Conservation (phyloP, 2,797 vertebrate species). For the Poeciliopsis gracilis region DNA sequence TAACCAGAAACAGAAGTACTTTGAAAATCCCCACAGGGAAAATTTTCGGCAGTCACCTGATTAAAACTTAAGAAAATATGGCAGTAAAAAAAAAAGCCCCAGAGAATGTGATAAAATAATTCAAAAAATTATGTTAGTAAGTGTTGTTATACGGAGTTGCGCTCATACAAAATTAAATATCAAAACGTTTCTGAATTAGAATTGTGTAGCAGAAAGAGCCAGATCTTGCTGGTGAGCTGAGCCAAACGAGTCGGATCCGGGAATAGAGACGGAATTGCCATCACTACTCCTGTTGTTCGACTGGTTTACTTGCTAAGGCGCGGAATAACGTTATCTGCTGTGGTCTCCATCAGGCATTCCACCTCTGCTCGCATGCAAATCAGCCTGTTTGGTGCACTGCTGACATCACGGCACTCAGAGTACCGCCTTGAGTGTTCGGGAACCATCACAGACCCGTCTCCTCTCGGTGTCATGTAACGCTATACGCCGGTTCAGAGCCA, state of each 20-base stretch:
- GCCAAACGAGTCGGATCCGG: not conserved
- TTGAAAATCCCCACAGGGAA: too few relatives aligned
- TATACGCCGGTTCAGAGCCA: conserved; percentile 33
- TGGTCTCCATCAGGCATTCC: not conserved
- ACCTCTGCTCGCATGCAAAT: not conserved
- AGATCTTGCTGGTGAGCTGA: not conserved
- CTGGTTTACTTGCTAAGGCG: not conserved
- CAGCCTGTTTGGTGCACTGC: not conserved
- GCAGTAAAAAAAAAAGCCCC: too few relatives aligned
- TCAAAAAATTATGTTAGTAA: not conserved
- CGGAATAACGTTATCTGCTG: not conserved
- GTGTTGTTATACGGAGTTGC: not conserved
- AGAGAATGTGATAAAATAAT: not conserved
- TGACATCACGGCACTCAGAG: conserved; percentile 22
- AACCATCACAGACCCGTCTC: conserved; percentile 34
- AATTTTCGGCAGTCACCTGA: too few relatives aligned
- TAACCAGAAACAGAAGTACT: not conserved
- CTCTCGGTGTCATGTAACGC: conserved; percentile 54
- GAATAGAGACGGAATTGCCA: not conserved
- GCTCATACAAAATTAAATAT: not conserved
- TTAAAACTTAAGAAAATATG: too few relatives aligned
- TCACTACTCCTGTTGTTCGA: not conserved
- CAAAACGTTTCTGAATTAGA: not conserved
- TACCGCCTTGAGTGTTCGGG: conserved; percentile 2
- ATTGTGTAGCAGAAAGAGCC: not conserved